These are phyloP conservation scores for Brachyhypopomus gauderio DNA, from an alignment of 2,113 vertebrate species.

Conservation along the genomic window DNA sequence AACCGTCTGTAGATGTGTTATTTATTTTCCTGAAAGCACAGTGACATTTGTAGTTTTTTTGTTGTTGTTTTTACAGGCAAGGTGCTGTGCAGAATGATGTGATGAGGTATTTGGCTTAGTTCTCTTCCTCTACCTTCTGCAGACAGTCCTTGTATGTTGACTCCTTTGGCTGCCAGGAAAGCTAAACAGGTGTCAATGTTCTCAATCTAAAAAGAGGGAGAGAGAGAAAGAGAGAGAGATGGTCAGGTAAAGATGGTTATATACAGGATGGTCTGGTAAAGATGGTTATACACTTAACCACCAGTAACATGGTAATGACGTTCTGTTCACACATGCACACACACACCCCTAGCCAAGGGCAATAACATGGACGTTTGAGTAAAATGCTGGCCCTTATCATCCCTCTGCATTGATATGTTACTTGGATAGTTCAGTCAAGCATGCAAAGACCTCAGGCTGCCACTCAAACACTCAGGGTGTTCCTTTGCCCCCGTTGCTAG, in stretches of 20 bases:
- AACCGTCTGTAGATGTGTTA: too few relatives aligned
- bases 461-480: slow-evolving; percentile 31
- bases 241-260: not conserved
- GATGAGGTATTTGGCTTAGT: not conserved
- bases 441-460: slow-evolving; percentile 51
- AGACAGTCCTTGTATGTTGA: slow-evolving; percentile 98
- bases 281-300: not conserved
- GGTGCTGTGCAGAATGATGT: not conserved
- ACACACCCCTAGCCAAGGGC: not conserved
- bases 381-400: too few relatives aligned
- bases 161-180: slow-evolving; percentile 98
- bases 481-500: slow-evolving; percentile 57
- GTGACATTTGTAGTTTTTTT: not conserved
- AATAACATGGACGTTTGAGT: not conserved
- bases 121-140: slow-evolving; percentile 86
- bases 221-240: not conserved
- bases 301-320: not conserved
- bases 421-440: slow-evolving; percentile 37
- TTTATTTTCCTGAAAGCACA: too few relatives aligned
- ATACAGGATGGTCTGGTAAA: not conserved
- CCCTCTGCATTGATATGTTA: not conserved
- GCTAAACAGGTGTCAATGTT: slow-evolving; percentile 97
- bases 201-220: slow-evolving; percentile 82
- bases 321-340: not conserved
- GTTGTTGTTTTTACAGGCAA: not conserved